Percentiles rank a stretch among this genome's conserved stretches.
Conservation (phyloP, 2,888 invertebrate species). For the Sericinus montela region DNA sequence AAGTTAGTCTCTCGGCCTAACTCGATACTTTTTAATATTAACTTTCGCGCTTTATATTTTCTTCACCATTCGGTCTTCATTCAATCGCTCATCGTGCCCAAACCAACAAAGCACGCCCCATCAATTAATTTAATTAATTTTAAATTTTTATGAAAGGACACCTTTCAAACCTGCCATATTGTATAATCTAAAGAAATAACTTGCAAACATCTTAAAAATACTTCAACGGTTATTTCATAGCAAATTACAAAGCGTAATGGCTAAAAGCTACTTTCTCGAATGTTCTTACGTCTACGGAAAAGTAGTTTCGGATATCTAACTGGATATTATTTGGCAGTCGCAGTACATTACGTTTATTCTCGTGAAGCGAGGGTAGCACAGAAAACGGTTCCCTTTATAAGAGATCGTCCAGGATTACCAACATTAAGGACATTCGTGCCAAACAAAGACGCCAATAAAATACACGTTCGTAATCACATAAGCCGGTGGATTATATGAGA, state of each 20-base stretch:
- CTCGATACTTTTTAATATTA: too few species aligned
- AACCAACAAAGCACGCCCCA: too few species aligned
- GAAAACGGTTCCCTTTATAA: conserved; percentile 44
- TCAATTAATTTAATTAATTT: too few species aligned
- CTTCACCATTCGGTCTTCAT: too few species aligned
- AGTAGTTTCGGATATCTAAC: conserved; percentile 6
- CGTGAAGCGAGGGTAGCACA: conserved; percentile 29
- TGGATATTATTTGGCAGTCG: conserved; percentile 17
- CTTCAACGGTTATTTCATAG: neutral
- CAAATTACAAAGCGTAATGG: neutral
- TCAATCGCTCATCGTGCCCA: too few species aligned
- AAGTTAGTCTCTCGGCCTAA: too few species aligned
- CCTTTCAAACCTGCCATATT: too few species aligned
- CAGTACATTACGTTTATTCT: conserved; percentile 46
- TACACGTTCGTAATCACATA: conserved; percentile 24
- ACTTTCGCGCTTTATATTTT: too few species aligned
- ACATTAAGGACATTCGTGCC: conserved; percentile 33
- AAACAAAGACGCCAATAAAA: conserved; percentile 40
- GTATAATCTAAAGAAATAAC: too few species aligned
- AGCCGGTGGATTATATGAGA: conserved; percentile 12
- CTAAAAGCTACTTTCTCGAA: neutral
- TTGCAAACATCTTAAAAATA: neutral
- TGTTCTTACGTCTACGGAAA: neutral
- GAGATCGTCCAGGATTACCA: conserved; percentile 49
- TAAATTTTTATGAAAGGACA: too few species aligned